Conservation (phyloP, 2,113 vertebrate species). For the Barbus barbus region DNA sequence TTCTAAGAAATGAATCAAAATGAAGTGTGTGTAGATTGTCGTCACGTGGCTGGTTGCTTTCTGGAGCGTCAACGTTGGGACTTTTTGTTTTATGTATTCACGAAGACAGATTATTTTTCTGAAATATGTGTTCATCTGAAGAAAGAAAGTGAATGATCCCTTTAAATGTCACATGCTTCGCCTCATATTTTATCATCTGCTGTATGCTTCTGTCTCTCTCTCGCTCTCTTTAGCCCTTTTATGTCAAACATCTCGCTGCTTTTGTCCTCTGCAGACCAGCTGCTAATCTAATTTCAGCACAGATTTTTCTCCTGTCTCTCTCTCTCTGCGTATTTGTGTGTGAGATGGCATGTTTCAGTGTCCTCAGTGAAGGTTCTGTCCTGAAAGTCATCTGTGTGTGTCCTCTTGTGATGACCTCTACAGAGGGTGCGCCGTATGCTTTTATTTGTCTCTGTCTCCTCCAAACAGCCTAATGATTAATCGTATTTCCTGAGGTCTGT, state of each 20-base stretch:
- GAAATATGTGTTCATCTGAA: too few relatives aligned
- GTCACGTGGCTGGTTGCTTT: too few relatives aligned
- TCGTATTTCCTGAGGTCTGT: conserved; percentile 27
- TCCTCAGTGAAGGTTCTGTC: conserved; percentile 15
- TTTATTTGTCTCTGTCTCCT: conserved; percentile 51
- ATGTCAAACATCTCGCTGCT: not conserved
- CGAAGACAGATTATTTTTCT: too few relatives aligned
- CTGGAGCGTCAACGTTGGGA: too few relatives aligned
- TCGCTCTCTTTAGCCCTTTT: too few relatives aligned
- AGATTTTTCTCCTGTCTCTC: not conserved
- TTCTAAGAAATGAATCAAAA: too few relatives aligned
- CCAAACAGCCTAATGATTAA: conserved; percentile 57
- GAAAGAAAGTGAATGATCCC: too few relatives aligned
- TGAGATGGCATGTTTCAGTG: not conserved
- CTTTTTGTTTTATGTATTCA: too few relatives aligned
- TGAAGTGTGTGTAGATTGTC: too few relatives aligned
- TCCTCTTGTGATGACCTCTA: conserved; percentile 48
- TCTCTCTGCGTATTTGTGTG: conserved; percentile 14
- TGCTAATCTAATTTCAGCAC: conserved; percentile 28
- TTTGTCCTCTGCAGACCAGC: not conserved
- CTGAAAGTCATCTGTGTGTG: conserved; percentile 29
- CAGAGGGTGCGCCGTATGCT: not conserved
- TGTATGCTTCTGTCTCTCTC: not conserved
- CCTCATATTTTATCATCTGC: not conserved
- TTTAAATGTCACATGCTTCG: not conserved